Conservation (phyloP, 2,113 vertebrate species). For the Corvus cornix region DNA sequence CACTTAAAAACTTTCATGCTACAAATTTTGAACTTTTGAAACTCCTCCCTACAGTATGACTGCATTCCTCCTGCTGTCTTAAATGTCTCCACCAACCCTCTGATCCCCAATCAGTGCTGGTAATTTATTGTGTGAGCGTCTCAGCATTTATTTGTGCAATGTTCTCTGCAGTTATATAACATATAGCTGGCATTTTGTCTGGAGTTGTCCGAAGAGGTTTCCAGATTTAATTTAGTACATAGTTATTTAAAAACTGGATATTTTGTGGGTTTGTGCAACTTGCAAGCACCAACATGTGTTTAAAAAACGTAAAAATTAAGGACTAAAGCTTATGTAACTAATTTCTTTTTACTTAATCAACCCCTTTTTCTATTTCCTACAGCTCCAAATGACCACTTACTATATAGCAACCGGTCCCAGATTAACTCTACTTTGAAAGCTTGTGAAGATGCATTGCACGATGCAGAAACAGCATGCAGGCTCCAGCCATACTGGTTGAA, state of each 20-base stretch:
- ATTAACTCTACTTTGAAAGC: slow-evolving; percentile 87
- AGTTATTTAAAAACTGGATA: neutral
- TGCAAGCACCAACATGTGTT: neutral
- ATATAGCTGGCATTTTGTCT: neutral
- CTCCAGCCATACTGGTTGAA: slow-evolving; percentile 88
- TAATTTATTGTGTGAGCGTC: neutral
- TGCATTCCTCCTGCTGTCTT: neutral
- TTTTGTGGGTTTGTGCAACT: neutral
- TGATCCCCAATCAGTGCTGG: neutral
- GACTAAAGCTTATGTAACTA: neutral
- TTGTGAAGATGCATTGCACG: slow-evolving; percentile 80
- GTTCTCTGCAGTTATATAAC: slow-evolving; percentile 39
- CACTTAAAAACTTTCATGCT: neutral
- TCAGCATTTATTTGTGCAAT: slow-evolving; percentile 12
- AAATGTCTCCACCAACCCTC: neutral
- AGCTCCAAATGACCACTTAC: slow-evolving; percentile 88
- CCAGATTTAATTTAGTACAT: neutral
- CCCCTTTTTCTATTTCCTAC: neutral
- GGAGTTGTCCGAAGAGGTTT: neutral
- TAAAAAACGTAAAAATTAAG: neutral
- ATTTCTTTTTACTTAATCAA: neutral
- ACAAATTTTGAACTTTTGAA: neutral
- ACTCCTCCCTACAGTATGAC: neutral
- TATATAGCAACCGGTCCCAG: slow-evolving; percentile 90
- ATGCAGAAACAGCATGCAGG: slow-evolving; percentile 85